phyloP scores from a whole-genome alignment of 2,113 vertebrate genomes.

The Empidonax traillii region DNA sequence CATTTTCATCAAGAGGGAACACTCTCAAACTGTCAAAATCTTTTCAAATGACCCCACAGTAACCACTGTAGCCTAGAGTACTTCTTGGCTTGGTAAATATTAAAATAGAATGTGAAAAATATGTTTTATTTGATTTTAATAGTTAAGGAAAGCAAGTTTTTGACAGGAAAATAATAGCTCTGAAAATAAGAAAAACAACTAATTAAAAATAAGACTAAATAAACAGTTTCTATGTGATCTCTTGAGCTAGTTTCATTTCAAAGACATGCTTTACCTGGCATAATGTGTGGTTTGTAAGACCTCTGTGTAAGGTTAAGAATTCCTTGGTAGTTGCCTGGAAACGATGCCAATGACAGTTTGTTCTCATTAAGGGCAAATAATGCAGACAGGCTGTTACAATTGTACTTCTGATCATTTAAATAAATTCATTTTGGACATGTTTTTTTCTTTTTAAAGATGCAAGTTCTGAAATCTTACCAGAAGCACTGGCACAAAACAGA shows the following conservation, averaged over 20 bases:
- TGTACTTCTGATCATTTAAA: background rate
- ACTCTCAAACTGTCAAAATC: background rate
- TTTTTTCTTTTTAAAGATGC: background rate
- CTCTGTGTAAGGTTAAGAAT: constrained; percentile 1
- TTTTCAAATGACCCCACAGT: background rate
- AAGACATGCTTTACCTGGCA: background rate
- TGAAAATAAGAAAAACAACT: background rate
- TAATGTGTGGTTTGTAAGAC: background rate
- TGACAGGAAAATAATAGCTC: background rate
- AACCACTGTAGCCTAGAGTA: background rate
- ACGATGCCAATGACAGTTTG: background rate
- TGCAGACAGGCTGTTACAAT: background rate
- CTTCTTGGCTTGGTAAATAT: background rate
- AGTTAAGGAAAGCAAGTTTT: background rate
- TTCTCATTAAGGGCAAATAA: constrained; percentile 41
- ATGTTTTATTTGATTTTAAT: background rate
- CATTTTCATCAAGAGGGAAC: background rate
- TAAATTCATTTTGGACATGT: background rate
- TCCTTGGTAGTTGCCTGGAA: constrained; percentile 30
- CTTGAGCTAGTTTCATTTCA: background rate
- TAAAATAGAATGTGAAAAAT: background rate
- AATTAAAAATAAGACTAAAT: constrained; percentile 25
- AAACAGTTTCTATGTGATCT: background rate
- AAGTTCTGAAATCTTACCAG: background rate
- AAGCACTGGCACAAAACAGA: background rate